Conservation (phyloP, 2,113 vertebrate genomes). For the Corythoichthys haematopterus region DNA sequence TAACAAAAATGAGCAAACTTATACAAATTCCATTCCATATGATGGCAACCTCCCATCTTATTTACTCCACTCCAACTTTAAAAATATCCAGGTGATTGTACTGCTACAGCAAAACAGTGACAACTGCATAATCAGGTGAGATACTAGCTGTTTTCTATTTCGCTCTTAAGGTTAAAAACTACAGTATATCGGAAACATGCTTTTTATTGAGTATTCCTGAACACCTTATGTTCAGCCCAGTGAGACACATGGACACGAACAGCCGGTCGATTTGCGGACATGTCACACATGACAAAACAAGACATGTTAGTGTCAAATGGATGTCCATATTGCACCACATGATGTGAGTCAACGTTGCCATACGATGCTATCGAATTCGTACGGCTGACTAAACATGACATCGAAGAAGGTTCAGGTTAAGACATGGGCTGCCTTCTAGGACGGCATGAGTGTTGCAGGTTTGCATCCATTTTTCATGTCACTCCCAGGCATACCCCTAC, state of each 20-base stretch:
- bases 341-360: slow-evolving; percentile 21
- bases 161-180: no score
- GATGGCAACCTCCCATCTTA: no score
- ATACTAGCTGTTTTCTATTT: no score
- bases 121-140: no score
- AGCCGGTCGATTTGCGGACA: neutral
- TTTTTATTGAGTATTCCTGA: neutral
- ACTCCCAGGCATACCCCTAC: slow-evolving; percentile 6
- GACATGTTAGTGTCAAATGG: slow-evolving; percentile 36
- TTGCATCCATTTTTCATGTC: slow-evolving; percentile 47
- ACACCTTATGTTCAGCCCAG: slow-evolving; percentile 2
- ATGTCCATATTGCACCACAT: slow-evolving; percentile 22
- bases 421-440: slow-evolving; percentile 8
- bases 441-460: slow-evolving; percentile 17
- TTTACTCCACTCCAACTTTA: no score
- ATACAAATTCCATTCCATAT: no score
- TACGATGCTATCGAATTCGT: slow-evolving; percentile 23
- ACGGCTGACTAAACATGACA: slow-evolving; percentile 30
- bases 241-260: neutral
- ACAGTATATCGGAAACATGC: no score
- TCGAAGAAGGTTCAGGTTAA: slow-evolving; percentile 20
- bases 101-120: no score
- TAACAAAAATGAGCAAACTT: no score
- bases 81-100: no score
- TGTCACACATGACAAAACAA: slow-evolving; percentile 16